Percentiles rank a stretch among this genome's conserved stretches.
Evolutionary conservation across 2,113 vertebrate species (phyloP).

Genomic region (Archilochus colubris): DNA sequence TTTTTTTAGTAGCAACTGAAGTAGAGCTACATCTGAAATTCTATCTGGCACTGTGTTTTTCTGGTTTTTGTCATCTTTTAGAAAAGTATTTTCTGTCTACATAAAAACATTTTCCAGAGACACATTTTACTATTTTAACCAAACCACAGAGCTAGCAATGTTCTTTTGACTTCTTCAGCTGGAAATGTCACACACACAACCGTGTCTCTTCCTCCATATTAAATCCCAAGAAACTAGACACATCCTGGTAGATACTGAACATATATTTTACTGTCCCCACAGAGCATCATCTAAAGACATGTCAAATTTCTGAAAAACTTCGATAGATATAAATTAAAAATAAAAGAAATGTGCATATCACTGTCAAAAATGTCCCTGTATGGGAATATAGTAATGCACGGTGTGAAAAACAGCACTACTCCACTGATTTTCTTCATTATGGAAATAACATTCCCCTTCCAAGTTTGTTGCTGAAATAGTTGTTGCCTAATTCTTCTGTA

Average conservation of each 20-base stretch:
- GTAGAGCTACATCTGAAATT: not conserved
- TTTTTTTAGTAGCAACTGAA: not conserved
- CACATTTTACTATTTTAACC: not conserved
- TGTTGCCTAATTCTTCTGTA: not conserved
- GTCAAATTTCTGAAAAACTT: not conserved
- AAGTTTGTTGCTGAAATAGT: not conserved
- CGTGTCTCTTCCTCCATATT: not conserved
- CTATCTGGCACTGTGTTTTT: not conserved
- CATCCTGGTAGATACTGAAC: not conserved
- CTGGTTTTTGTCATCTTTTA: not conserved
- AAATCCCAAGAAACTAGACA: not conserved
- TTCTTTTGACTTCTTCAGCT: not conserved
- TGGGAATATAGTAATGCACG: not conserved
- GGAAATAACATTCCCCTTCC: not conserved
- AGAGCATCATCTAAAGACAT: not conserved
- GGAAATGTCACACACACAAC: not conserved
- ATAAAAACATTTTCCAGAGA: not conserved
- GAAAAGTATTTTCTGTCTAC: not conserved
- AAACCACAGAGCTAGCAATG: not conserved
- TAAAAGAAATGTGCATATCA: not conserved
- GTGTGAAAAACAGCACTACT: not conserved
- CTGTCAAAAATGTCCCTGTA: not conserved
- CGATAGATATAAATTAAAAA: not conserved
- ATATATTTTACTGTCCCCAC: not conserved
- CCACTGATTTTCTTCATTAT: not conserved